Evolutionary conservation across 2,113 vertebrate genomes (phyloP), one percentile per base, ranked within the genome.

Genomic region (Notarius quadriscutis): DNA sequence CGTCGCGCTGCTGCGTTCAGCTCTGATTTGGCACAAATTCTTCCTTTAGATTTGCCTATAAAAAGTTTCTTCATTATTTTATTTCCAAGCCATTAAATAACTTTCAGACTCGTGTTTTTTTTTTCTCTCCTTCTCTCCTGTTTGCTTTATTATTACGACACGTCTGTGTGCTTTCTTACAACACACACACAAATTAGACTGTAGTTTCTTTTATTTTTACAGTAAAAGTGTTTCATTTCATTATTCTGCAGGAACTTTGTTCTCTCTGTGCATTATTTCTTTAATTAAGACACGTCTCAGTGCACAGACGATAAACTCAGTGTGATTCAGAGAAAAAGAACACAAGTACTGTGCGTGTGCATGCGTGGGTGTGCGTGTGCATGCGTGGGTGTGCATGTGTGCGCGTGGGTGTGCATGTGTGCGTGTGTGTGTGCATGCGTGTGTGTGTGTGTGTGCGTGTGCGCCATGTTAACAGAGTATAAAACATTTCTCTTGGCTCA

Each of bases 1-100:
- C 65, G 72, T 86, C 88, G 74, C 53, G 25, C 34, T 62, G 63
- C 55, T 20, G 55, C 80, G 84, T 78, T 79, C 79, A 27, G 7
- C 58, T 86, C 20, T 22, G 88, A 60, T 20, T 81, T 75, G 17
- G 25, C 62, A 60, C 27, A 41, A 78, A 82, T 75, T 86, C 84
- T 67, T 53, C 25, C 15, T 58, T 78, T 55, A 41, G 4, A 69
- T 79, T 87, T 74, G 65, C 62, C 18, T 55, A 71, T 41, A 53
- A 81, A 79, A 65, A 69, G 17, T 69, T 89, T 58, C 51, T 79
- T 74, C 77, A 81, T 82, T 82, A 81, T 81, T 72, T 83, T 51
- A 55, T 69, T 62, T 75, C 25, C 22, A 34, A 69, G 65, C 50
- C 78, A 80, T 27, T 55, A 50, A 27, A 34, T 27, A 62, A 60